These are phyloP conservation scores for Procambarus virginalis DNA, from an alignment of 1,140 invertebrate species.

Conservation along the genomic window DNA sequence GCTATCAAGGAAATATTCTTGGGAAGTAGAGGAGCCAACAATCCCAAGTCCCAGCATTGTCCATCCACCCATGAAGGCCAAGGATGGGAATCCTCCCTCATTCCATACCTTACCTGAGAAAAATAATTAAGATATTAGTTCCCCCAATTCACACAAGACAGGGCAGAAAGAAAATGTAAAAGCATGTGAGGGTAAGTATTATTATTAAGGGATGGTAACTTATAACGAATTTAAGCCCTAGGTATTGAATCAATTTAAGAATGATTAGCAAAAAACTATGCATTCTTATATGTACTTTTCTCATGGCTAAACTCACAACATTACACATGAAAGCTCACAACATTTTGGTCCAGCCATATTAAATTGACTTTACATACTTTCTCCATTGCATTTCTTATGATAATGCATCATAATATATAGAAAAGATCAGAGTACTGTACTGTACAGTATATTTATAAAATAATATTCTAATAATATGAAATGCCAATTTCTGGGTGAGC, in stretches of 20 bases:
- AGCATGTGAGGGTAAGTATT: not conserved
- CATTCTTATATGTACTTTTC: too few species aligned
- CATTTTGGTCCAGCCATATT: too few species aligned
- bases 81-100: slow-evolving; percentile 79
- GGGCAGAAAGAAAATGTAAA: not conserved
- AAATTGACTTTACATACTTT: too few species aligned
- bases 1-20: slow-evolving; percentile 79
- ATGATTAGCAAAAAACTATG: not conserved
- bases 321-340: too few species aligned
- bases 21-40: slow-evolving; percentile 83
- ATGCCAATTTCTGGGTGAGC: too few species aligned
- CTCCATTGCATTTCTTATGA: too few species aligned
- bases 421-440: too few species aligned
- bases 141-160: not conserved
- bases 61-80: slow-evolving; percentile 87
- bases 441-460: too few species aligned
- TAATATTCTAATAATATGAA: too few species aligned
- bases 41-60: slow-evolving; percentile 92
- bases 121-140: slow-evolving; percentile 70
- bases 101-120: slow-evolving; percentile 82
- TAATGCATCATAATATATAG: too few species aligned
- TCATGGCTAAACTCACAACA: too few species aligned
- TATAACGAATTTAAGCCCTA: not conserved
- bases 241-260: not conserved
- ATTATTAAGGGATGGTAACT: not conserved